Evolutionary conservation across 2,797 vertebrate genomes (phyloP).

Genomic region (Enteromius thamalakanensis): DNA sequence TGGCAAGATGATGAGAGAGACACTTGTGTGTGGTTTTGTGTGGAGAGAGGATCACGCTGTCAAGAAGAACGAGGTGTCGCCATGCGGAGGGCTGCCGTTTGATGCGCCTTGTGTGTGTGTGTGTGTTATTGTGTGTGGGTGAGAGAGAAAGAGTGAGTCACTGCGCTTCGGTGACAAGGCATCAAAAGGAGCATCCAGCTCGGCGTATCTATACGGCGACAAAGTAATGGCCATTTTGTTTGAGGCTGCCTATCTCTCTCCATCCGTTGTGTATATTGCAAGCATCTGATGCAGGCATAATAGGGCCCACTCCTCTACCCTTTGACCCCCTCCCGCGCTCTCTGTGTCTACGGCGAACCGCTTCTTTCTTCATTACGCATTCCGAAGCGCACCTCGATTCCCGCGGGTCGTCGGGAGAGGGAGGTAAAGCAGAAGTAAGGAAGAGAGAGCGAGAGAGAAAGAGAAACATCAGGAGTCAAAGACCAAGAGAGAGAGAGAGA

Average conservation of each 20-base stretch:
- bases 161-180: constrained; percentile 44
- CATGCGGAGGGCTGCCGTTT: constrained; percentile 40
- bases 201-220: constrained; percentile 20
- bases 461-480: constrained; percentile 65
- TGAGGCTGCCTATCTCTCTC: constrained; percentile 28
- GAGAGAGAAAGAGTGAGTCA: constrained; percentile 33
- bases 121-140: constrained; percentile 16
- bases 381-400: constrained; percentile 82
- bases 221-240: constrained; percentile 43
- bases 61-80: constrained; percentile 39
- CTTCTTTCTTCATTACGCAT: constrained; percentile 80
- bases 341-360: constrained; percentile 40
- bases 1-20: constrained; percentile 56
- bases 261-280: constrained; percentile 51
- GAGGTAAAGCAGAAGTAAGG: constrained; percentile 64
- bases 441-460: constrained; percentile 50
- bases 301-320: constrained; percentile 40
- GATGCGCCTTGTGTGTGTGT: constrained; percentile 13
- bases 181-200: constrained; percentile 32
- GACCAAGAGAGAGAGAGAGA: constrained; percentile 57
- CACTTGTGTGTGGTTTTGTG: constrained; percentile 52
- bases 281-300: constrained; percentile 37
- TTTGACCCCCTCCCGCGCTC: constrained; percentile 54
- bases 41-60: constrained; percentile 40
- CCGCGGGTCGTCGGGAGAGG: constrained; percentile 81